Evolutionary conservation across 1,140 invertebrate genomes (phyloP), one percentile per base, ranked within the genome.

Genomic region (Procambarus clarkii): DNA sequence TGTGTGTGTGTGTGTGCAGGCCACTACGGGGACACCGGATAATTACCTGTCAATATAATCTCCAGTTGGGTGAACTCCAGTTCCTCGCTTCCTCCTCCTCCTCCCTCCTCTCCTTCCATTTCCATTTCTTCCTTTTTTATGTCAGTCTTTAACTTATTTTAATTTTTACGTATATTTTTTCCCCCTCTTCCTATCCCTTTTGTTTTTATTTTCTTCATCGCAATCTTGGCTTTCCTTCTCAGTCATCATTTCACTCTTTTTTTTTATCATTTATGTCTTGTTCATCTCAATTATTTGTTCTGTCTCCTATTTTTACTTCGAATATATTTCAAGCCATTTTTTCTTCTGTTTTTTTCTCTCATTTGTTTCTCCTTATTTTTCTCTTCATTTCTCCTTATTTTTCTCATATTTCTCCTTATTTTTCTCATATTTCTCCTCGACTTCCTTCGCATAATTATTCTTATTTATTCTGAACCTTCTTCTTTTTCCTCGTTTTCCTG

Each of bases 41-140:
- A 83, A 83, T 83, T 83, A 83, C 81, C 80, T 83, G 81, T 64
- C 81, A 83, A 83, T 83, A 83, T 83, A 50, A 83, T 83, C 81
- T 83, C 81, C 81, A 83, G 50, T 58, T 83, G 24, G 58, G 81
- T 54, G 81, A 24, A 69, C 76, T 48, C 46, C 76, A 34, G 7
- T 21, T 64, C 60, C 60, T 64, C 60, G 15, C 60, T 21, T 64
- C 60, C 21, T 64, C 18, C 11, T 18, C 60, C 60, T 64, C 60
- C 60, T 64, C 3, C 45, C 80, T 48, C 80, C 80, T 80, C 79
- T 54, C 50, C 54, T 45, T 82, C n/a, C 54, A 21, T 50, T 18
- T 82, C 80, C 54, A n/a, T n/a, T 21, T 82, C 80, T 50, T 34
- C 2, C 5, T 82, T 48, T n/a, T 82, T 50, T 34, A 60, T 60